These are phyloP conservation scores for Brachionus koreanus DNA, from an alignment of 1,140 invertebrate genomes.

Conservation along the genomic window DNA sequence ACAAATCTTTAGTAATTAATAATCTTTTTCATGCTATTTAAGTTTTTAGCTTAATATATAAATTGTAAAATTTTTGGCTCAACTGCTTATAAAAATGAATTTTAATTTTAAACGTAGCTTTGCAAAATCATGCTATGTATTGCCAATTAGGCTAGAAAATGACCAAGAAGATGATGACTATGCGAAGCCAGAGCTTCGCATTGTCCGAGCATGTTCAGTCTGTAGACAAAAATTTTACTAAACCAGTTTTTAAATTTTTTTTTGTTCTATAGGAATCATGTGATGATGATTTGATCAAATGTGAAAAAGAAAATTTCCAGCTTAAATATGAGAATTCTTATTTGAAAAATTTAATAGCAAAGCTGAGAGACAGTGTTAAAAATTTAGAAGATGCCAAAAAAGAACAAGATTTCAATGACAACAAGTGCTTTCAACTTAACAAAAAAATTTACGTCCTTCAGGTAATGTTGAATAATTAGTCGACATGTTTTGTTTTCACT, in stretches of 20 bases:
- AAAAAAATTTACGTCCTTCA: slow-evolving; percentile 24
- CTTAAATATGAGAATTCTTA: slow-evolving; percentile 8
- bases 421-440: slow-evolving; percentile 20
- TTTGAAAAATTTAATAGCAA: background rate
- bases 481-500: background rate
- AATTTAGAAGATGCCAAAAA: background rate
- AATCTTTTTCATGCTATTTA: background rate
- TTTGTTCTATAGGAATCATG: background rate
- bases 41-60: background rate
- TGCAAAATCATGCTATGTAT: background rate
- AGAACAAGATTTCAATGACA: background rate
- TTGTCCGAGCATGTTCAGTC: background rate
- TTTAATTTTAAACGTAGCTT: background rate
- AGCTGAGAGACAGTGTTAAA: background rate
- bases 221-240: background rate
- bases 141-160: slow-evolving; percentile 3
- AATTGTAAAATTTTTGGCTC: background rate
- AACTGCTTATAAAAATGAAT: background rate
- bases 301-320: slow-evolving; percentile 8
- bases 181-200: background rate
- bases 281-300: background rate
- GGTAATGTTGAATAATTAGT: background rate
- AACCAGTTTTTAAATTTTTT: background rate
- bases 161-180: background rate
- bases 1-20: slow-evolving; percentile 12